Conservation (phyloP, 2,888 invertebrate genomes). For the Brenthis hecate region DNA sequence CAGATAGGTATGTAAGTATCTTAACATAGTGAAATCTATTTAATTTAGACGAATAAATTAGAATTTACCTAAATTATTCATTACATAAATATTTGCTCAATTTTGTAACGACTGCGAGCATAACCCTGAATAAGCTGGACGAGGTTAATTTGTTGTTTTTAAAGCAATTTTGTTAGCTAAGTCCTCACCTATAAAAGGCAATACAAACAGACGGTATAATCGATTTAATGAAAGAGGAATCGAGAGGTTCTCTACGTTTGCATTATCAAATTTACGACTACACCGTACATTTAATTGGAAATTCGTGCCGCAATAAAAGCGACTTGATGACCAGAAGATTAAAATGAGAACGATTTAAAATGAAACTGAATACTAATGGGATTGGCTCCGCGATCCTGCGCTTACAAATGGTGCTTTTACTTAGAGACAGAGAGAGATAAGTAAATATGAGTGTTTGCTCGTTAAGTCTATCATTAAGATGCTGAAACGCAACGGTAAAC, state of each 20-base stretch:
- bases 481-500: neutral
- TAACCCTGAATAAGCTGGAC: conserved; percentile 32
- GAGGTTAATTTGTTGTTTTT: conserved; percentile 60
- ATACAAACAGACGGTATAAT: conserved; percentile 68
- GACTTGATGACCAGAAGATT: conserved; percentile 70
- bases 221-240: conserved; percentile 77
- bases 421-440: conserved; percentile 27
- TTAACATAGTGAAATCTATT: no score
- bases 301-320: conserved; percentile 74
- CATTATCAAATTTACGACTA: conserved; percentile 74
- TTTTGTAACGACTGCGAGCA: conserved; percentile 10
- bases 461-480: neutral
- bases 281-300: conserved; percentile 74
- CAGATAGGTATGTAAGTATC: no score
- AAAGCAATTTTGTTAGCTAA: conserved; percentile 70
- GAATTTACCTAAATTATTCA: neutral
- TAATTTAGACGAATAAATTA: neutral
- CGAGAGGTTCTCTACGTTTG: conserved; percentile 68
- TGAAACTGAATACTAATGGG: conserved; percentile 52
- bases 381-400: conserved; percentile 46
- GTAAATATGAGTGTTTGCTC: conserved; percentile 3
- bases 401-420: conserved; percentile 53
- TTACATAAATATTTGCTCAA: conserved; percentile 14
- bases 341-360: conserved; percentile 59
- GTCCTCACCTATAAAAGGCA: conserved; percentile 66